These are phyloP conservation scores for Adineta ricciae DNA, from an alignment of 2,888 invertebrate genomes.

Conservation along the genomic window DNA sequence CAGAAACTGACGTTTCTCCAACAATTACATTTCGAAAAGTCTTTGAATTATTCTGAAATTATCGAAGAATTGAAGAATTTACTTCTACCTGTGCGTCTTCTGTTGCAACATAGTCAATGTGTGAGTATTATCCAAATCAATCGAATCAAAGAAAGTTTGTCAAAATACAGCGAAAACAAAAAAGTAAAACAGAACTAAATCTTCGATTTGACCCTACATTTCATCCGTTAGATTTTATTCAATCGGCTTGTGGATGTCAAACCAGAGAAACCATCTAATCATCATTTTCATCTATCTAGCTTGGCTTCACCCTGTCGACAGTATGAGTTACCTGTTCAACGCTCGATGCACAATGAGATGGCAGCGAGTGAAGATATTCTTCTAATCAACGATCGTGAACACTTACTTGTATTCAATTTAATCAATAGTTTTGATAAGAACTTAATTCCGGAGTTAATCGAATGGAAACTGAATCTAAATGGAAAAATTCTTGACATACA, in stretches of 20 bases:
- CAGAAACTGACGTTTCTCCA: neutral
- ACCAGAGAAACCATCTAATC: neutral
- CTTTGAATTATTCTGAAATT: neutral
- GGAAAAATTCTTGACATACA: constrained; percentile 1
- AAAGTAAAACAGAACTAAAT: neutral
- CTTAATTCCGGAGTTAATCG: neutral
- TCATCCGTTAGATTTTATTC: neutral
- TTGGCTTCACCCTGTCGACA: neutral
- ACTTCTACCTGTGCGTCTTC: neutral
- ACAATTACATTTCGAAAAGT: neutral
- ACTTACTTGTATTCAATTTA: neutral
- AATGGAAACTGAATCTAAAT: neutral
- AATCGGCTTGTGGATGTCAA: neutral
- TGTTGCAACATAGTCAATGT: neutral
- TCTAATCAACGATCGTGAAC: neutral
- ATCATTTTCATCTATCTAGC: neutral
- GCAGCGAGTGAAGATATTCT: neutral
- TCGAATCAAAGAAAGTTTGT: neutral
- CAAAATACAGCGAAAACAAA: neutral
- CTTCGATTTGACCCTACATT: too few species aligned
- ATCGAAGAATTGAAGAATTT: neutral
- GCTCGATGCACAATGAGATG: neutral
- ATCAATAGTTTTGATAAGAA: neutral
- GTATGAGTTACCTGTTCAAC: neutral
- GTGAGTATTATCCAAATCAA: neutral